Conservation (phyloP, 2,888 invertebrate genomes). For the Caenorhabditis sp. region DNA sequence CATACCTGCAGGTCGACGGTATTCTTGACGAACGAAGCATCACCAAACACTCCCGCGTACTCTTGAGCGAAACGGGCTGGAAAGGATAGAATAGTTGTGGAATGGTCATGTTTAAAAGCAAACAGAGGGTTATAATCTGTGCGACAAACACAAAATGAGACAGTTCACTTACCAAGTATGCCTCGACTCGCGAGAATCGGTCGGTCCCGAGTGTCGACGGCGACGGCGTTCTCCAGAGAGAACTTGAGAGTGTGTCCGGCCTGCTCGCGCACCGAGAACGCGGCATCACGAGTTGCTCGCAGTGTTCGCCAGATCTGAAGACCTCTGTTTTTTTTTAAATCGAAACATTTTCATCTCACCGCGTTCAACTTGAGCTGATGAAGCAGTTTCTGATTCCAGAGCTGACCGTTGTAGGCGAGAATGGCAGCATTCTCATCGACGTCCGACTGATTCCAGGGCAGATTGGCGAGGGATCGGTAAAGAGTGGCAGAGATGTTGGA, state of each 20-base stretch:
- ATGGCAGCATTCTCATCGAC: conserved; percentile 73
- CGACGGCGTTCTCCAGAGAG: conserved; percentile 87
- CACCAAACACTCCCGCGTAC: conserved; percentile 91
- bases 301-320: conserved; percentile 84
- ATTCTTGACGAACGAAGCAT: conserved; percentile 90
- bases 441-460: conserved; percentile 76
- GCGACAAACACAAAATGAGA: neutral
- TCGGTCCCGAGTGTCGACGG: conserved; percentile 81
- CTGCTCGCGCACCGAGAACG: conserved; percentile 91
- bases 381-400: conserved; percentile 64
- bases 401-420: conserved; percentile 67
- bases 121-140: neutral
- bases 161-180: conserved; percentile 48
- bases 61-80: conserved; percentile 84
- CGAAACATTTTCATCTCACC: conserved; percentile 38
- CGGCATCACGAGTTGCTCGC: conserved; percentile 85
- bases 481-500: conserved; percentile 65
- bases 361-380: conserved; percentile 71
- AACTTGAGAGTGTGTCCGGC: conserved; percentile 90
- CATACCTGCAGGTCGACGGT: conserved; percentile 83
- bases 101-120: too few species aligned
- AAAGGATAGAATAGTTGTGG: too few species aligned
- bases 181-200: conserved; percentile 73
- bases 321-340: neutral
- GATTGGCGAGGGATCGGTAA: conserved; percentile 67